Evolutionary conservation across 2,888 invertebrate species (phyloP), one percentile per base, ranked within the genome.

Genomic region (Sialis fuliginosa): DNA sequence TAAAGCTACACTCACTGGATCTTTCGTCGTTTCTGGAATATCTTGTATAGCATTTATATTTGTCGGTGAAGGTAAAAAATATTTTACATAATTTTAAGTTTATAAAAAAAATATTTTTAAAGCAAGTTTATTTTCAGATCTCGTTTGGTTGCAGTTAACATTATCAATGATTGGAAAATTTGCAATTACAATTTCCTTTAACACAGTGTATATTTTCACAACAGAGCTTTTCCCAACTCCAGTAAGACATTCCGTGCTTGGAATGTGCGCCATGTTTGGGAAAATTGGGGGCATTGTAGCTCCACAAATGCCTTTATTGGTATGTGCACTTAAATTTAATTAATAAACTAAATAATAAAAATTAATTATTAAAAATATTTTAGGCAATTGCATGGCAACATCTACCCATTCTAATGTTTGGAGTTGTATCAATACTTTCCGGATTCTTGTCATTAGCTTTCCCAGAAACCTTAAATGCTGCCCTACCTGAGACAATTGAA

Each of bases 141-240:
- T 65, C 5, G 59, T 60, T 56, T 68, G 68, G 66, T 61, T 60
- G 3, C 62, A 66, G 41, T 55, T 72, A 52, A 60, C 63, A 2
- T 54, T 72, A 51, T 80, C 72, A 62, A 67, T 81, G 56, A 61
- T 70, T 55, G 79, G 81, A 45, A 81, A 80, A 62, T 66, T 77
- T 57, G 69, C 74, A 41, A 77, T 79, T 49, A 74, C 80, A 43
- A 71, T 75, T 56, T 74, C 80, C 30, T 80, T 79, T 61, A 74
- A 77, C 57, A 72, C 76, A 12, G 61, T 79, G 53, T 80, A 80
- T 63, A 72, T 80, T 57, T 77, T 73, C 61, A 78, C 81, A 35
- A 71, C 79, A 39, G 82, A 83, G 64, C 67, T 82, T 62, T 82
- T 80, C 61, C 82, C 82, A 7, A 83, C 82, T 42, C 68, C 67